Evolutionary conservation across 2,888 invertebrate genomes (phyloP).

Genomic region (Drosophila macrospina): DNA sequence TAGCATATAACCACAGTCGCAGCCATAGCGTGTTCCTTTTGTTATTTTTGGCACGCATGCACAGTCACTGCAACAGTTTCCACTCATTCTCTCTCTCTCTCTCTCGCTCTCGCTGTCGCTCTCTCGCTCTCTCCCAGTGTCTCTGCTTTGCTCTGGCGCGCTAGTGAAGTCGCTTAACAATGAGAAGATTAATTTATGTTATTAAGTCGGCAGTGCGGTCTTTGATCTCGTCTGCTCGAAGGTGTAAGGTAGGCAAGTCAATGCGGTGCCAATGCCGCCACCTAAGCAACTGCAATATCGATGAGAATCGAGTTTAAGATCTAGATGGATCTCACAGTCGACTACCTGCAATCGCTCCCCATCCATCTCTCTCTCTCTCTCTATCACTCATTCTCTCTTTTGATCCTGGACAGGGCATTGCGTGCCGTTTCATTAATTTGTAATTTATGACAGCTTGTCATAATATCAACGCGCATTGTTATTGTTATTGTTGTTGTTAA

Average conservation of each 20-base stretch:
- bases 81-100: slow-evolving; percentile 15
- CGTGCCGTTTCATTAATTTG: slow-evolving; percentile 73
- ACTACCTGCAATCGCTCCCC: slow-evolving; percentile 64
- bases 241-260: slow-evolving; percentile 85
- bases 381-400: background rate
- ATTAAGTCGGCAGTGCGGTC: slow-evolving; percentile 82
- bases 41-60: slow-evolving; percentile 71
- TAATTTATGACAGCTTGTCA: slow-evolving; percentile 82
- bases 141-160: background rate
- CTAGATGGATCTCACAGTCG: slow-evolving; percentile 51
- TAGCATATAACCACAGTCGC: slow-evolving; percentile 60
- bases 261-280: slow-evolving; percentile 83
- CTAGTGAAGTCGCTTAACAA: slow-evolving; percentile 65
- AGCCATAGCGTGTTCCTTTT: slow-evolving; percentile 48
- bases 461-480: slow-evolving; percentile 65
- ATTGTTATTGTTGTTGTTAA: background rate
- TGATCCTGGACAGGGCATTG: slow-evolving; percentile 15
- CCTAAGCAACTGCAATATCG: slow-evolving; percentile 66
- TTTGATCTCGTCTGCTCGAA: slow-evolving; percentile 81
- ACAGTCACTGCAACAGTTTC: slow-evolving; percentile 37
- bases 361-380: background rate
- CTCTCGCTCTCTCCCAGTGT: background rate
- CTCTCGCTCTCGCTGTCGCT: slow-evolving; percentile 10
- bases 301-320: slow-evolving; percentile 62
- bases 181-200: slow-evolving; percentile 84